These are phyloP conservation scores for Caenorhabditis tropicalis DNA, from an alignment of 1,140 invertebrate genomes.

Conservation along the genomic window DNA sequence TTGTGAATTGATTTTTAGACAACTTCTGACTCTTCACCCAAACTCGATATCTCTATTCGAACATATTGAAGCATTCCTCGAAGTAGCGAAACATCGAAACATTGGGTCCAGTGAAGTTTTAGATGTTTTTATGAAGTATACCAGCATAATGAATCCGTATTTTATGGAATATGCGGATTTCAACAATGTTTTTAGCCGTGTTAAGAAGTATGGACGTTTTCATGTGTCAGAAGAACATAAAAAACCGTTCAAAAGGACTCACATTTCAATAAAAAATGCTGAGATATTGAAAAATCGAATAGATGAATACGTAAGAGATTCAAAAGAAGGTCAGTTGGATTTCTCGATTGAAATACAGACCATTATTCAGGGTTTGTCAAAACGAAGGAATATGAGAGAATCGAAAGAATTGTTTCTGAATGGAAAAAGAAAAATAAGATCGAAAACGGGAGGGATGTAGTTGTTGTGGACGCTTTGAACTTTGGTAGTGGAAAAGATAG, in stretches of 20 bases:
- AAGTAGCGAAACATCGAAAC: not conserved
- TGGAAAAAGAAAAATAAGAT: not conserved
- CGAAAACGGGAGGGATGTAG: not conserved
- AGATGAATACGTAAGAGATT: not conserved
- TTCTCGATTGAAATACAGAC: not conserved
- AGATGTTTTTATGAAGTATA: not conserved
- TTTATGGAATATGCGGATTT: not conserved
- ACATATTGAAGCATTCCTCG: not conserved
- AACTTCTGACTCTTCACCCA: not conserved
- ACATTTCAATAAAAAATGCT: not conserved
- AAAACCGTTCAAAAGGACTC: not conserved
- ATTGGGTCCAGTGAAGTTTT: not conserved
- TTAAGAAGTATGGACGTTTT: not conserved
- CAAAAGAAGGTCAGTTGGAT: not conserved
- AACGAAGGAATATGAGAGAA: not conserved
- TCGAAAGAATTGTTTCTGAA: not conserved
- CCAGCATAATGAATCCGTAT: not conserved
- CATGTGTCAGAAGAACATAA: not conserved
- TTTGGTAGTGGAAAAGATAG: not conserved
- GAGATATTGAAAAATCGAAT: not conserved
- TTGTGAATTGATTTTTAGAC: not conserved
- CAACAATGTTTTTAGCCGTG: not conserved
- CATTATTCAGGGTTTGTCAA: not conserved
- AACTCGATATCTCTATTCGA: not conserved
- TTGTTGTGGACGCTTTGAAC: slow-evolving; percentile 1